Evolutionary conservation across 2,888 invertebrate genomes (phyloP), one percentile per base, ranked within the genome.

Genomic region (Acleris laterana): DNA sequence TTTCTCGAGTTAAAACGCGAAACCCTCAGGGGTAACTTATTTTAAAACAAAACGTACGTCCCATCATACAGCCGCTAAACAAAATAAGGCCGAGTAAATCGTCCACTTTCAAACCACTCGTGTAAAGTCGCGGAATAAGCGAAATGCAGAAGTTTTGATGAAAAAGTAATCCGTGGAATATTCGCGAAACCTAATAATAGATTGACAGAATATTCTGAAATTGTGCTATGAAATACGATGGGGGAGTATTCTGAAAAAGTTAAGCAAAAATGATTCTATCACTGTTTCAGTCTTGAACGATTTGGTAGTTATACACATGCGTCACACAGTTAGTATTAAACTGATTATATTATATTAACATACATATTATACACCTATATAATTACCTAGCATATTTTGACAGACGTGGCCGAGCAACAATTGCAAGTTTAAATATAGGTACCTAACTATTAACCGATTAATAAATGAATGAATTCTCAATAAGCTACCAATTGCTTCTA

Each of bases 141-240:
- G 57, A 50, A 55, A 61, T 56, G 60, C 50, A 67, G 44, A 74
- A 70, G 70, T 72, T 71, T 71, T 64, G 63, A 68, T 68, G 69
- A 52, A 68, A 70, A 69, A 72, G 68, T 65, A 70, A 77, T 70
- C 63, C 71, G 65, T 51, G 61, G 69, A 73, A 76, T 73, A 61
- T 57, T 66, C 56, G 44, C 51, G 38, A 52, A 65, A 66, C 62
- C 51, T 57, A 76, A 79, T 75, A 77, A 76, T 73, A 71, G 74
- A 79, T 79, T 76, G 79, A 77, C 76, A 72, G 76, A 77, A 72
- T 77, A 78, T 79, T 78, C 74, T 75, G 70, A 64, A 75, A 77
- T 75, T 72, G 74, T 72, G 70, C 61, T 57, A 63, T 49, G 62
- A 60, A 66, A 66, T 57, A n/a, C n/a, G 56, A 19, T 16, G 48